Evolutionary conservation across 2,888 invertebrate species (phyloP).

Genomic region (Nycteola revayana): DNA sequence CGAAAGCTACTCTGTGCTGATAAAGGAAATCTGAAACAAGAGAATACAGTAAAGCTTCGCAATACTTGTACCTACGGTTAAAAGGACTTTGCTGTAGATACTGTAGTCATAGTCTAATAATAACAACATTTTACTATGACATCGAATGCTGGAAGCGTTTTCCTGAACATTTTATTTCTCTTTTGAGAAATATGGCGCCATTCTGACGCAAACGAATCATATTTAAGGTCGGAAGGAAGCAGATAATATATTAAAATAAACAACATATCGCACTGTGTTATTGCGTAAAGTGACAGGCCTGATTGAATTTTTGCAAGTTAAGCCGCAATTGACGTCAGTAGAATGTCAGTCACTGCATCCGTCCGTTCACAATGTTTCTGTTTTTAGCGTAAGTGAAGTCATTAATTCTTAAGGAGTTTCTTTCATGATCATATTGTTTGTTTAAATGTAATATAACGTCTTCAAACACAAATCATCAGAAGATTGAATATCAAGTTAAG

Average conservation of each 20-base stretch:
- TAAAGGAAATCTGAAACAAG: conserved; percentile 89
- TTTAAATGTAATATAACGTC: too few species aligned
- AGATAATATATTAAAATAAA: conserved; percentile 28
- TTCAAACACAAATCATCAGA: too few species aligned
- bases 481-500: too few species aligned
- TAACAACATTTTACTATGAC: conserved; percentile 22
- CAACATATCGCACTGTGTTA: conserved; percentile 24
- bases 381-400: too few species aligned
- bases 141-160: conserved; percentile 25
- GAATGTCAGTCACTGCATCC: conserved; percentile 8
- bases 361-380: too few species aligned
- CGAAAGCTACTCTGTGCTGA: conserved; percentile 89
- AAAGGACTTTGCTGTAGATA: conserved; percentile 19
- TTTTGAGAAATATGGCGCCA: conserved; percentile 25
- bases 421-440: too few species aligned
- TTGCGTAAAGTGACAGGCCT: conserved; percentile 16
- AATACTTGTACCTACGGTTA: not conserved
- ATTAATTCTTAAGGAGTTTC: too few species aligned
- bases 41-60: conserved; percentile 26
- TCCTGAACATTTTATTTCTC: conserved; percentile 42
- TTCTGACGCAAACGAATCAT: conserved; percentile 41
- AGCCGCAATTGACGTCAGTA: conserved; percentile 23
- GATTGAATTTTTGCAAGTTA: conserved; percentile 21
- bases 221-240: conserved; percentile 60
- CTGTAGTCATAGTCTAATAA: conserved; percentile 23